These are phyloP conservation scores for Hartigia nigra DNA, from an alignment of 2,888 invertebrate genomes.

Conservation along the genomic window DNA sequence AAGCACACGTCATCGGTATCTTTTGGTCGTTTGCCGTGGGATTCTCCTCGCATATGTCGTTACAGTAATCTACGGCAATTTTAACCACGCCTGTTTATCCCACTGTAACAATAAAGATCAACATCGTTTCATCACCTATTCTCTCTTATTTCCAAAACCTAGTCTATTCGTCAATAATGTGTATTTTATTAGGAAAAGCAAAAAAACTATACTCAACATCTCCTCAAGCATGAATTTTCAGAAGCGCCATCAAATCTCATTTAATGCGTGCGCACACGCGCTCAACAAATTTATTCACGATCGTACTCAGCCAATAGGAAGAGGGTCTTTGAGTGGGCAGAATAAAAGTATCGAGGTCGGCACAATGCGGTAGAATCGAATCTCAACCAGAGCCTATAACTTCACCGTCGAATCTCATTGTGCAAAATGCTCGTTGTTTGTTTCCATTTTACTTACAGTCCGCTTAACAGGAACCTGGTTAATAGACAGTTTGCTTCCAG, in stretches of 20 bases:
- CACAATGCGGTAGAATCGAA: constrained; percentile 5
- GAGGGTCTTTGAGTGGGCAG: constrained; percentile 21
- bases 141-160: background rate
- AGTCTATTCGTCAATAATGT: background rate
- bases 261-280: constrained; percentile 54
- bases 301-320: constrained; percentile 31
- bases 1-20: constrained; percentile 43
- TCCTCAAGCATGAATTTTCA: constrained; percentile 3
- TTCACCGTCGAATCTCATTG: background rate
- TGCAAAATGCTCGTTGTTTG: constrained; percentile 31
- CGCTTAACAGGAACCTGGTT: constrained; percentile 44
- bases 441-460: constrained; percentile 47
- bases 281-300: constrained; percentile 46
- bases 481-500: constrained; percentile 37
- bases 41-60: constrained; percentile 20
- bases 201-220: background rate
- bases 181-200: background rate
- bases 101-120: background rate
- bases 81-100: background rate
- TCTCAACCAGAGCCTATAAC: background rate
- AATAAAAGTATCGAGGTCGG: constrained; percentile 4
- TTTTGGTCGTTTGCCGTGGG: constrained; percentile 25
- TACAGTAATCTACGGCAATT: background rate
- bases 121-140: background rate
- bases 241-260: constrained; percentile 28